phyloP scores from a whole-genome alignment of 2,888 invertebrate species.

The Xestobium rufovillosum region DNA sequence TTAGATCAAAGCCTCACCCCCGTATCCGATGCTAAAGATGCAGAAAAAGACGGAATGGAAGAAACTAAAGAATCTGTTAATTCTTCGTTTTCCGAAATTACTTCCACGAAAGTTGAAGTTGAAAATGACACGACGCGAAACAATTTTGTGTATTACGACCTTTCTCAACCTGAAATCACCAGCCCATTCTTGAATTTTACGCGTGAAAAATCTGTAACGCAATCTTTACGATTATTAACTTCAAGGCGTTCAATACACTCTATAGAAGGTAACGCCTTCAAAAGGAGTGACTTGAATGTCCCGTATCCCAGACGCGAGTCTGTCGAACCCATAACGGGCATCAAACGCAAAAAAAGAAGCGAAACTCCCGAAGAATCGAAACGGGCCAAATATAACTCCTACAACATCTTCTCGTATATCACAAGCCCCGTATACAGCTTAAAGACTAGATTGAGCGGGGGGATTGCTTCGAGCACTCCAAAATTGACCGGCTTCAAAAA shows the following conservation, averaged over 20 bases:
- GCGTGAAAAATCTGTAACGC: no score
- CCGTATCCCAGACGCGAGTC: slow-evolving; percentile 18
- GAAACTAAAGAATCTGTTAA: slow-evolving; percentile 24
- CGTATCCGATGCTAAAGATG: no score
- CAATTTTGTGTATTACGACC: slow-evolving; percentile 26
- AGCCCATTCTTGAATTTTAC: no score
- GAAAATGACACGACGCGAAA: slow-evolving; percentile 34
- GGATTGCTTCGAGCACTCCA: slow-evolving; percentile 32
- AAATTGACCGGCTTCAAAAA: slow-evolving; percentile 36
- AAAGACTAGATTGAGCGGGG: slow-evolving; percentile 28
- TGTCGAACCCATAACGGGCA: slow-evolving; percentile 25
- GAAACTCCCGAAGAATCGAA: slow-evolving; percentile 30
- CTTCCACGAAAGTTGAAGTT: slow-evolving; percentile 32
- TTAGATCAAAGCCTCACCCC: no score
- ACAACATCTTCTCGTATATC: slow-evolving; percentile 30
- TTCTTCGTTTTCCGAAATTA: slow-evolving; percentile 24
- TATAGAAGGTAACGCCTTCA: no score
- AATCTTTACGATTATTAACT: no score
- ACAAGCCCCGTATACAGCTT: slow-evolving; percentile 33
- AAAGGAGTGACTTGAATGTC: not conserved
- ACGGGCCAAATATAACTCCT: slow-evolving; percentile 26
- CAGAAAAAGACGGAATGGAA: slow-evolving; percentile 13
- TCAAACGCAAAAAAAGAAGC: slow-evolving; percentile 33
- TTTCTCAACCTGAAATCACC: no score
- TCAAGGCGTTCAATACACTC: no score